Evolutionary conservation across 2,888 invertebrate species (phyloP), one percentile per base, ranked within the genome.

Genomic region (Adineta ricciae): DNA sequence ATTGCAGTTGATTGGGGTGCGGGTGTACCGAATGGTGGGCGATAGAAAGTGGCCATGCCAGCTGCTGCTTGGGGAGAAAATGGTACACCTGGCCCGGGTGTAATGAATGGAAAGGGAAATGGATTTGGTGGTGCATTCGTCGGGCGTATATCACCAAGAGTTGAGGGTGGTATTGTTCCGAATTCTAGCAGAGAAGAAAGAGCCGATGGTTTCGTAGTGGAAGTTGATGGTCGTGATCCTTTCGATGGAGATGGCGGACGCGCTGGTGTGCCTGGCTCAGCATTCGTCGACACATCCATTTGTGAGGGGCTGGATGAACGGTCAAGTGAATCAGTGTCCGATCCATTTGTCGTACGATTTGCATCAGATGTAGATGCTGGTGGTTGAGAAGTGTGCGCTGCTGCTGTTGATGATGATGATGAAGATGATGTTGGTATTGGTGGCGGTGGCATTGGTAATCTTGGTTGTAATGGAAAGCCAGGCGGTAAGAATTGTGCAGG

Each of bases 261-360:
- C 11, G 78, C 78, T 24, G 78, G 41, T 38, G 78, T 78, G 11
- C 41, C 38, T 24, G 78, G n/a, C 14, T 78, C 78, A n/a, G 14
- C 78, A 78, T 78, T 78, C 5, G 78, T 78, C 41, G 78, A 78
- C 14, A 78, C 19, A 78, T 78, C 78, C 78, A 78, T 78, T 78
- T 78, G 78, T n/a, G 41, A 41, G 4, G 78, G 78, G 41, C 78
- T 78, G 9, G 41, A n/a, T 41, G 78, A 78, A n/a, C 78, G 38
- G 41, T 78, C 78, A 24, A 78, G 41, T n/a, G 78, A 78, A 78
- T 78, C 78, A 2, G 41, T 19, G 14, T 78, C 78, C 7, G 78
- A 78, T 11, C 24, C 41, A n/a, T 78, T 24, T 19, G 78, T 14
- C 14, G 78, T 41, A 78, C 24, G 78, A 78, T 78, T 38, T 11